phyloP scores from a whole-genome alignment of 2,797 vertebrate species.

The Acanthornis magna region DNA sequence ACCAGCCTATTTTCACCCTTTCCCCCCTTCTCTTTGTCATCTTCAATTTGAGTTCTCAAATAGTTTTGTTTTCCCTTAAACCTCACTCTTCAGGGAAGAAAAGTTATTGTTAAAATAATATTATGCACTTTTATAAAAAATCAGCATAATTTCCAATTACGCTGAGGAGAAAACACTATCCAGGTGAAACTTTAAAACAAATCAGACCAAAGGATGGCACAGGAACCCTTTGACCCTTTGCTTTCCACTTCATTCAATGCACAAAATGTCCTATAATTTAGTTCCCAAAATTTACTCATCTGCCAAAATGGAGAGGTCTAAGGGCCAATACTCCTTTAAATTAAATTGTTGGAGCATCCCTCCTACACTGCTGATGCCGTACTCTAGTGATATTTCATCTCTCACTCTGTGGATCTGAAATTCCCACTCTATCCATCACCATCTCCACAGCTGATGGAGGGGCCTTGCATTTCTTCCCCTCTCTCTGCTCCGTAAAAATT shows the following conservation, averaged over 20 bases:
- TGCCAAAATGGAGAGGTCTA: neutral
- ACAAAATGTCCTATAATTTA: neutral
- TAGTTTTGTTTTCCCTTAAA: neutral
- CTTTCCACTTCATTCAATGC: neutral
- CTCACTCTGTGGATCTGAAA: neutral
- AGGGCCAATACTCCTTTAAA: neutral
- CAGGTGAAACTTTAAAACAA: neutral
- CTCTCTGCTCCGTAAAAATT: neutral
- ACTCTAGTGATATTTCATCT: neutral
- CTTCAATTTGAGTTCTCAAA: neutral
- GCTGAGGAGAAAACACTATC: accelerated
- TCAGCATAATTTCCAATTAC: accelerated
- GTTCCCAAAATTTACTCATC: neutral
- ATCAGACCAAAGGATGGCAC: neutral
- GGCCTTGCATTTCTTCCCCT: neutral
- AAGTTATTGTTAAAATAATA: neutral
- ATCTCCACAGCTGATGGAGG: neutral
- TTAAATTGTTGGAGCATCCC: neutral
- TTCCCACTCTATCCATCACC: neutral
- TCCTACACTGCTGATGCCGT: neutral
- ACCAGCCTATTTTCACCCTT: neutral
- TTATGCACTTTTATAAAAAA: neutral
- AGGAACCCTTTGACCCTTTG: neutral
- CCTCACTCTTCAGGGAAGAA: neutral
- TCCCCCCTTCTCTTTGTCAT: neutral